Evolutionary conservation across 2,888 invertebrate genomes (phyloP).

Genomic region (Meghimatium bilineatum): DNA sequence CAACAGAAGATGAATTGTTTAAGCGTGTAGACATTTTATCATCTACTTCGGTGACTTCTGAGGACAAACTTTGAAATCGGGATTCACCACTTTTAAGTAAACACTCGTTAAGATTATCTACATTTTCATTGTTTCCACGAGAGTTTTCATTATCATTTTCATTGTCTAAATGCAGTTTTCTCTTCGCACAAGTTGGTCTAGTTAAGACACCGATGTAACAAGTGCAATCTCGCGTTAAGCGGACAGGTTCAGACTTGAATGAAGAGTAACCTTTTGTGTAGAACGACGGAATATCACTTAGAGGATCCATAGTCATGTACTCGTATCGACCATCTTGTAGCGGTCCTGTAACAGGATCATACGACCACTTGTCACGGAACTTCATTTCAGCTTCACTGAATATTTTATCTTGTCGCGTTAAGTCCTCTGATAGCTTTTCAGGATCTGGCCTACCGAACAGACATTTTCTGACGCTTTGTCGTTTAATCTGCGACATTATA

Average conservation of each 20-base stretch:
- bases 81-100: background rate
- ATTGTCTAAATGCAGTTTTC: background rate
- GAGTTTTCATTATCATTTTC: background rate
- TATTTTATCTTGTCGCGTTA: slow-evolving; percentile 4
- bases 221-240: background rate
- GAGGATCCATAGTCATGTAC: background rate
- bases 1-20: background rate
- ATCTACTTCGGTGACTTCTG: no score
- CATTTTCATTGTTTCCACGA: background rate
- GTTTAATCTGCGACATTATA: slow-evolving; percentile 18
- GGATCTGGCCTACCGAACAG: slow-evolving; percentile 8
- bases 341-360: background rate
- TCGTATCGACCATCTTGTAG: background rate
- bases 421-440: slow-evolving; percentile 2
- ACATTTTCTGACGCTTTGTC: background rate
- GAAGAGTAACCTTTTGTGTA: slow-evolving; percentile 2
- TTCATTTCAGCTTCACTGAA: slow-evolving; percentile 1
- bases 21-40: background rate
- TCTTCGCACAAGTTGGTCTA: background rate
- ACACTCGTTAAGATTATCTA: background rate
- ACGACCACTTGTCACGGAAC: background rate
- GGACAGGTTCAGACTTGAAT: slow-evolving; percentile 14
- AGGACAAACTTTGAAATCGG: background rate
- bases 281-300: background rate
- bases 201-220: background rate